These are phyloP conservation scores for Silurus glanis DNA, from an alignment of 2,113 vertebrate genomes.

Conservation along the genomic window DNA sequence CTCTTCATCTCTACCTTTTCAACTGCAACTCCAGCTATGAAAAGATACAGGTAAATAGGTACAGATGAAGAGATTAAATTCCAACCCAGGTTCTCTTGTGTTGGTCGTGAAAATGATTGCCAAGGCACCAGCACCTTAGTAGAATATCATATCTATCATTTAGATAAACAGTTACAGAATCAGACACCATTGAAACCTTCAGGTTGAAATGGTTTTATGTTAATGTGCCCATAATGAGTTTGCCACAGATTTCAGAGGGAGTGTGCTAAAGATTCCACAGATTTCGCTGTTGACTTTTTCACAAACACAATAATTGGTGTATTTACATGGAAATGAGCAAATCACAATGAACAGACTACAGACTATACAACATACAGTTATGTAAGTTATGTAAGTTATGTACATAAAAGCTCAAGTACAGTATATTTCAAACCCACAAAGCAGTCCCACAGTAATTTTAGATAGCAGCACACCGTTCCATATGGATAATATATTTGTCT, in stretches of 20 bases:
- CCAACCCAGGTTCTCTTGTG: neutral
- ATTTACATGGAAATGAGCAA: neutral
- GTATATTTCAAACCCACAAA: neutral
- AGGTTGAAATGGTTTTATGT: neutral
- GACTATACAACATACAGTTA: neutral
- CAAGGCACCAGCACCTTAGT: neutral
- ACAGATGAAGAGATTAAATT: neutral
- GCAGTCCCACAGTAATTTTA: neutral
- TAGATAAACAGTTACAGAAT: neutral
- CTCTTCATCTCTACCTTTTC: neutral
- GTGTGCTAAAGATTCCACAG: too few species aligned
- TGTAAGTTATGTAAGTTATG: too few species aligned
- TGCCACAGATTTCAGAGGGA: neutral
- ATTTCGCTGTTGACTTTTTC: neutral
- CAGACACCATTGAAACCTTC: neutral
- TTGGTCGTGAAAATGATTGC: neutral
- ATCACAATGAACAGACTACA: neutral
- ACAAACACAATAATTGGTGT: neutral
- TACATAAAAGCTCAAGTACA: neutral
- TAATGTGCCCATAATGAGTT: neutral
- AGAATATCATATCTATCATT: neutral
- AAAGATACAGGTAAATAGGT: neutral
- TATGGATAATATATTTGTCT: constrained; percentile 26
- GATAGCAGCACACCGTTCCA: neutral
- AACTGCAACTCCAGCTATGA: neutral